Evolutionary conservation across 2,797 vertebrate species (phyloP).

Genomic region (Takifugu ocellatus): DNA sequence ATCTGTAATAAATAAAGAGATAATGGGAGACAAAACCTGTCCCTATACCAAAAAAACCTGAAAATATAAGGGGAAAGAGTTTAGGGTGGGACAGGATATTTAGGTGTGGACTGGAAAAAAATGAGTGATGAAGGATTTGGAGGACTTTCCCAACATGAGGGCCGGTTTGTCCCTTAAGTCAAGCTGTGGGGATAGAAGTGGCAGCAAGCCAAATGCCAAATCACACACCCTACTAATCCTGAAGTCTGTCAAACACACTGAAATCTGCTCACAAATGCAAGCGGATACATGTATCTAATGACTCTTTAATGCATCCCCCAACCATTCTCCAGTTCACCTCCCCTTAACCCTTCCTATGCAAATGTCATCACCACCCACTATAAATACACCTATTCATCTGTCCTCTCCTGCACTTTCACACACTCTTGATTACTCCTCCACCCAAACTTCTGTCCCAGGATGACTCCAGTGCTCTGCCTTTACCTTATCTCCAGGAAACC

Average conservation of each 20-base stretch:
- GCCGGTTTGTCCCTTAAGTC: conserved; percentile 21
- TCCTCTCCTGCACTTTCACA: conserved; percentile 43
- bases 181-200: conserved; percentile 19
- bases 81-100: conserved; percentile 5
- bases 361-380: conserved; percentile 66
- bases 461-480: conserved; percentile 23
- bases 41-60: no score
- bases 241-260: conserved; percentile 33
- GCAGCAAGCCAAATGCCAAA: conserved; percentile 17
- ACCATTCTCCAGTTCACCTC: conserved; percentile 41
- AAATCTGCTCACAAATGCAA: conserved; percentile 24
- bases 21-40: no score
- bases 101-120: conserved; percentile 17
- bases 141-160: conserved; percentile 24
- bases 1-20: no score
- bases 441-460: conserved; percentile 19
- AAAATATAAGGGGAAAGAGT: not conserved
- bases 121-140: not conserved
- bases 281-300: conserved; percentile 21
- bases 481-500: conserved; percentile 24
- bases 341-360: conserved; percentile 62
- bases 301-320: conserved; percentile 28
- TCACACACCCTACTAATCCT: conserved; percentile 14
- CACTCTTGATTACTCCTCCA: conserved; percentile 21
- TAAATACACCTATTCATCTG: conserved; percentile 72